Evolutionary conservation across 2,113 vertebrate species (phyloP).

Genomic region (Rhineura floridana): DNA sequence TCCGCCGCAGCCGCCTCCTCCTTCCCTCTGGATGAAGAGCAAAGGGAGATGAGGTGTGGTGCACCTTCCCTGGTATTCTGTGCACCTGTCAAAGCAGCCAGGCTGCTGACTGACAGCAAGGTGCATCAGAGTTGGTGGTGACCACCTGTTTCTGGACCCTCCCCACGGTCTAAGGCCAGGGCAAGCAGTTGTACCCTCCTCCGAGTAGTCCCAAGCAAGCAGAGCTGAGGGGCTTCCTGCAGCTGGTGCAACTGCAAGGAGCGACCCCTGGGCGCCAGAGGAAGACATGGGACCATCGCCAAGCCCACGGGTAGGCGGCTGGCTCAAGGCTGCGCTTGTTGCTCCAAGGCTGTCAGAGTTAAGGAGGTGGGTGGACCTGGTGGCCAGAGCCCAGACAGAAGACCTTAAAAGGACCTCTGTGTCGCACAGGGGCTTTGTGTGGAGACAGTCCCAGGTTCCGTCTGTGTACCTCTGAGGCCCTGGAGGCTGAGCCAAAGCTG

Average conservation of each 20-base stretch:
- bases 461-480: no score
- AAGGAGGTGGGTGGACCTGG: neutral
- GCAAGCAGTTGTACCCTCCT: neutral
- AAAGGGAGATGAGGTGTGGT: neutral
- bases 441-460: no score
- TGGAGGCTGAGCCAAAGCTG: no score
- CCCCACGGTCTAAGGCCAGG: neutral
- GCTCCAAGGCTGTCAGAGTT: no score
- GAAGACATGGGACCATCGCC: no score
- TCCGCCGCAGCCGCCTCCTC: no score
- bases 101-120: conserved; percentile 27
- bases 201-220: neutral
- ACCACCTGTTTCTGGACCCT: neutral
- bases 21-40: neutral
- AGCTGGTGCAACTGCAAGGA: neutral
- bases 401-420: neutral
- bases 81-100: neutral
- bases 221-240: neutral
- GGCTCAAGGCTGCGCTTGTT: neutral
- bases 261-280: neutral
- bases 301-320: neutral
- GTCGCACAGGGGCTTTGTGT: neutral
- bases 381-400: neutral
- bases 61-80: neutral
- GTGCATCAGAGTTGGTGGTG: neutral